phyloP scores from a whole-genome alignment of 2,113 vertebrate genomes.

The Lamprologus tigripictilis region DNA sequence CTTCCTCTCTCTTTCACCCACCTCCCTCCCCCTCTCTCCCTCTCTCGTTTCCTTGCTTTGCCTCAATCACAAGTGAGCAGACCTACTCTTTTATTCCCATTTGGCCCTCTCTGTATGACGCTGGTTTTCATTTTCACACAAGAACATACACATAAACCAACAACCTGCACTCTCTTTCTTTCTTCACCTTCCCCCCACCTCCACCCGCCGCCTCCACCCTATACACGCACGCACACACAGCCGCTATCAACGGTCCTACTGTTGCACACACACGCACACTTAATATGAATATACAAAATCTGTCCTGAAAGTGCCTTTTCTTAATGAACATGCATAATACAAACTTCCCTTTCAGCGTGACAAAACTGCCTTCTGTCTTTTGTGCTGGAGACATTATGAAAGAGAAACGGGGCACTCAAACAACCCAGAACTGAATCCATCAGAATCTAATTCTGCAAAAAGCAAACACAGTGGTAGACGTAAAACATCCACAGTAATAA shows the following conservation, averaged over 20 bases:
- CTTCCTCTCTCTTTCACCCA: neutral
- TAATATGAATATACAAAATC: neutral
- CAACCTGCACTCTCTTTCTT: neutral
- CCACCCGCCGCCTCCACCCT: neutral
- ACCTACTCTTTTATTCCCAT: slow-evolving; percentile 35
- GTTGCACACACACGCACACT: neutral
- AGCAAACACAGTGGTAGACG: neutral
- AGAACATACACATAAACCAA: neutral
- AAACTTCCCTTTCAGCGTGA: neutral
- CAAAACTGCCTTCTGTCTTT: neutral
- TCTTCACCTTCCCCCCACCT: neutral
- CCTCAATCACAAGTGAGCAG: slow-evolving; percentile 26
- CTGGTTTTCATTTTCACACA: neutral
- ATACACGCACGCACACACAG: neutral
- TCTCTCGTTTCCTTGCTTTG: neutral
- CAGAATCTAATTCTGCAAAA: neutral
- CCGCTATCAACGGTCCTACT: neutral
- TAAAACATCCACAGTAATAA: neutral
- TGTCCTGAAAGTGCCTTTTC: neutral
- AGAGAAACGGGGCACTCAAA: neutral
- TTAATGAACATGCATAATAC: neutral
- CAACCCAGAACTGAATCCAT: neutral
- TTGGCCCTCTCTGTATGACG: neutral
- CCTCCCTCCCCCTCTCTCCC: neutral
- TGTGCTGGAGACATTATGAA: neutral